Evolutionary conservation across 2,888 invertebrate genomes (phyloP).

Genomic region (Xanthia togata): DNA sequence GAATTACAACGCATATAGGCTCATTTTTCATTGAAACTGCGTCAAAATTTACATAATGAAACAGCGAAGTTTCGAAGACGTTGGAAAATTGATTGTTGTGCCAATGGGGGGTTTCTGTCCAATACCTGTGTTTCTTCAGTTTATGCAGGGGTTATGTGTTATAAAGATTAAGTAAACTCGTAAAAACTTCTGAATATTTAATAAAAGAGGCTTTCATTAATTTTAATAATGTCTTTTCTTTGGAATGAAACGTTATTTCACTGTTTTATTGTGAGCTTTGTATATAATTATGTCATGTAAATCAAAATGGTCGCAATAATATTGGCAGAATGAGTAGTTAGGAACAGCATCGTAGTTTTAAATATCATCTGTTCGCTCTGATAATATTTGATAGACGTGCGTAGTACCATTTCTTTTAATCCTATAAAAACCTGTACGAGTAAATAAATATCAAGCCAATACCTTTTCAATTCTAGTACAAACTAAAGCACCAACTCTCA

Average conservation of each 20-base stretch:
- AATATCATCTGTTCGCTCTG: not conserved
- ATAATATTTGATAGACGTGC: not conserved
- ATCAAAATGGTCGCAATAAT: not conserved
- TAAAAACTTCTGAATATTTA: slow-evolving; percentile 46
- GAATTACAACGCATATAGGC: slow-evolving; percentile 67
- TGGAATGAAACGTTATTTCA: slow-evolving; percentile 21
- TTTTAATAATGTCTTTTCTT: slow-evolving; percentile 33
- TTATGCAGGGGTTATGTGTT: slow-evolving; percentile 45
- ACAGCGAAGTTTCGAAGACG: slow-evolving; percentile 70
- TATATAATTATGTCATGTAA: not conserved
- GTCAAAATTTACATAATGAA: slow-evolving; percentile 79
- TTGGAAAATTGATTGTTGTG: slow-evolving; percentile 68
- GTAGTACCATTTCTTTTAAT: not conserved
- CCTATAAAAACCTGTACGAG: not conserved
- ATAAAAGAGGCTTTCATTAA: slow-evolving; percentile 33
- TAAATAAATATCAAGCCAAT: not conserved
- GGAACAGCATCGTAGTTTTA: not conserved
- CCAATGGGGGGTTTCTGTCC: slow-evolving; percentile 63
- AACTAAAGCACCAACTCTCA: not conserved
- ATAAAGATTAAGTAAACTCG: slow-evolving; percentile 54
- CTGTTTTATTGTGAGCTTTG: slow-evolving; percentile 13
- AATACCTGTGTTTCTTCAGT: slow-evolving; percentile 54
- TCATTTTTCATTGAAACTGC: slow-evolving; percentile 71
- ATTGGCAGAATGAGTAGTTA: no score
- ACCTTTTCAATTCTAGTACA: not conserved